These are phyloP conservation scores for Thrips palmi DNA, from an alignment of 1,140 invertebrate genomes.

Conservation along the genomic window DNA sequence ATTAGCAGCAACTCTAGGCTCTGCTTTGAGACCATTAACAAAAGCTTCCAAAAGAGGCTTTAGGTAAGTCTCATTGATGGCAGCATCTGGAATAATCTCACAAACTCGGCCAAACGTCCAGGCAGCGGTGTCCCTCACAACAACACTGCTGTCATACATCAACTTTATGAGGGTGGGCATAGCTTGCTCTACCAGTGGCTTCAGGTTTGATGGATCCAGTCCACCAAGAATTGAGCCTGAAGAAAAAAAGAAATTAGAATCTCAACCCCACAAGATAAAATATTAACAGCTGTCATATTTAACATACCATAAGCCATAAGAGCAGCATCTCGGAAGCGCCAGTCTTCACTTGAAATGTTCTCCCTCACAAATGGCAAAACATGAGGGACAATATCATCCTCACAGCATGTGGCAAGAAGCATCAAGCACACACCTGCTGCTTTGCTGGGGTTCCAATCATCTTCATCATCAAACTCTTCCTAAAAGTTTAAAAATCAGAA, in stretches of 20 bases:
- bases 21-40: constrained; percentile 71
- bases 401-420: constrained; percentile 90
- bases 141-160: constrained; percentile 83
- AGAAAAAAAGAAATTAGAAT: constrained; percentile 8
- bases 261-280: neutral
- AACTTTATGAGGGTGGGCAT: constrained; percentile 87
- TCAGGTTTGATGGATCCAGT: constrained; percentile 67
- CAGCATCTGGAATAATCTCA: constrained; percentile 90
- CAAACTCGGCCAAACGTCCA: constrained; percentile 97
- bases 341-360: constrained; percentile 86
- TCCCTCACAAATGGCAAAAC: constrained; percentile 94
- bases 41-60: constrained; percentile 76
- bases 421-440: constrained; percentile 98
- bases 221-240: constrained; percentile 81
- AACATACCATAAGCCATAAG: constrained; percentile 86
- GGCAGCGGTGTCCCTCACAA: constrained; percentile 89
- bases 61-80: constrained; percentile 75
- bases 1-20: constrained; percentile 92
- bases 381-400: constrained; percentile 89
- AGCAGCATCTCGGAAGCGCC: constrained; percentile 91
- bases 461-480: constrained; percentile 85
- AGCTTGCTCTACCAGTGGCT: constrained; percentile 87
- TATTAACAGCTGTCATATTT: neutral
- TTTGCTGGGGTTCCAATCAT: constrained; percentile 99
- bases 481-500: no score